Conservation (phyloP, 1,140 invertebrate genomes). For the Micrasema longulum region DNA sequence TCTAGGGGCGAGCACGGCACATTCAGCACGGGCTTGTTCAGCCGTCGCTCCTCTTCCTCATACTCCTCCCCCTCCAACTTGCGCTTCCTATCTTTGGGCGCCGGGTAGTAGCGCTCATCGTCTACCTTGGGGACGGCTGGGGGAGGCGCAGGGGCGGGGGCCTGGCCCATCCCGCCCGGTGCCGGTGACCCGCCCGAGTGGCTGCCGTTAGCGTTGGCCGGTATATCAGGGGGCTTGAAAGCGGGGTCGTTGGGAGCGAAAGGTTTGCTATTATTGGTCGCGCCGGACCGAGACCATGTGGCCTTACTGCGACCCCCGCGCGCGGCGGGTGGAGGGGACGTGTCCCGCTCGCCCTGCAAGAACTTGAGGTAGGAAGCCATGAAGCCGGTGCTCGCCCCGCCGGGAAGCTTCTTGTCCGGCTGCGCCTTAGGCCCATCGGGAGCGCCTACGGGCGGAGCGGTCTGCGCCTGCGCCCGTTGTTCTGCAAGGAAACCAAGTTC, state of each 20-base stretch:
- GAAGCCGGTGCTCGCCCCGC: constrained; percentile 78
- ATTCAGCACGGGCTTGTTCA: constrained; percentile 67
- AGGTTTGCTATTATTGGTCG: constrained; percentile 61
- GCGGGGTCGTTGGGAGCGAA: constrained; percentile 58
- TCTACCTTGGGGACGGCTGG: constrained; percentile 60
- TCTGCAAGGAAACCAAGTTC: constrained; percentile 82
- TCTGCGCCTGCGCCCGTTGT: constrained; percentile 69
- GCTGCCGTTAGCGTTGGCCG: constrained; percentile 52
- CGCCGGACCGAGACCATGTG: constrained; percentile 71
- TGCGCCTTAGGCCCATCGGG: constrained; percentile 65
- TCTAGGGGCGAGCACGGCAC: constrained; percentile 68
- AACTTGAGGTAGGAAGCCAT: constrained; percentile 89
- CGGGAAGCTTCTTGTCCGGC: constrained; percentile 69
- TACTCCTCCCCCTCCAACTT: constrained; percentile 77
- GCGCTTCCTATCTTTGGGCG: constrained; percentile 78
- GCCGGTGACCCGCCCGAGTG: too few relatives aligned
- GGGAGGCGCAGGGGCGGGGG: constrained; percentile 60
- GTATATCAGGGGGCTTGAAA: too few relatives aligned
- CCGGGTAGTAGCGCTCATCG: constrained; percentile 74
- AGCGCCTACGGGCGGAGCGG: constrained; percentile 62
- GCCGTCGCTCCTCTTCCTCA: constrained; percentile 69
- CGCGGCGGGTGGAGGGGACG: constrained; percentile 78
- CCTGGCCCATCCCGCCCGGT: constrained; percentile 60
- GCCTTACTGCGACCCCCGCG: constrained; percentile 75
- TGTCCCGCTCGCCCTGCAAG: constrained; percentile 83